phyloP scores from a whole-genome alignment of 2,113 vertebrate genomes.

The Grallaria varia region DNA sequence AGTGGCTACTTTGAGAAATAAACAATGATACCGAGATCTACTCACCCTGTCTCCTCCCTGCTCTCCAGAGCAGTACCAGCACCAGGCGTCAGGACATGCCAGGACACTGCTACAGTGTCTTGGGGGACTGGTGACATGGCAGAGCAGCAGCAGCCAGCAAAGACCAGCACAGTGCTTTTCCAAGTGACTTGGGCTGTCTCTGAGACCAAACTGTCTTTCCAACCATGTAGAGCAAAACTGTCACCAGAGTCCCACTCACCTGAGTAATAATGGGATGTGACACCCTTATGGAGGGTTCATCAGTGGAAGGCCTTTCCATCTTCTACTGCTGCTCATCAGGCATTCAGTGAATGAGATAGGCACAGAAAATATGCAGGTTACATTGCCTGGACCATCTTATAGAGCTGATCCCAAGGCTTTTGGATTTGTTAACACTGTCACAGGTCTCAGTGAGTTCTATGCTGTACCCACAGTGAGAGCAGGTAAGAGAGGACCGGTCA shows the following conservation, averaged over 20 bases:
- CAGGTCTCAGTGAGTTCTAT: not conserved
- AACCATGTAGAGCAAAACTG: not conserved
- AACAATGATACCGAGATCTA: constrained; percentile 27
- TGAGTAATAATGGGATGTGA: not conserved
- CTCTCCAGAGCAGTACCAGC: not conserved
- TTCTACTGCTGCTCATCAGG: not conserved
- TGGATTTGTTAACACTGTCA: not conserved
- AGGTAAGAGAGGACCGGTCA: not conserved
- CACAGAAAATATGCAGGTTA: not conserved
- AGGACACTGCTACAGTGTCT: not conserved
- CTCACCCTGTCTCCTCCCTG: not conserved
- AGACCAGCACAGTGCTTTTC: not conserved
- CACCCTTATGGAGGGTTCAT: not conserved
- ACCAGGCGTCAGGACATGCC: not conserved
- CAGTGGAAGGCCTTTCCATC: not conserved
- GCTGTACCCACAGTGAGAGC: not conserved
- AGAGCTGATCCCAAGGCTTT: not conserved
- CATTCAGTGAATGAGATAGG: not conserved
- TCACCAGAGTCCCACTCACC: not conserved
- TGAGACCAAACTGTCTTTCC: not conserved
- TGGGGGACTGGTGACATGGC: rapidly evolving
- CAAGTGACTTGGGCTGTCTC: not conserved
- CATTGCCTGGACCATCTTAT: not conserved
- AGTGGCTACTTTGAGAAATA: constrained; percentile 39
- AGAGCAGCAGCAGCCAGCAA: not conserved